Percentiles rank a stretch among this genome's conserved stretches.
Conservation (phyloP, 2,113 vertebrate genomes). For the Tiliqua scincoides region DNA sequence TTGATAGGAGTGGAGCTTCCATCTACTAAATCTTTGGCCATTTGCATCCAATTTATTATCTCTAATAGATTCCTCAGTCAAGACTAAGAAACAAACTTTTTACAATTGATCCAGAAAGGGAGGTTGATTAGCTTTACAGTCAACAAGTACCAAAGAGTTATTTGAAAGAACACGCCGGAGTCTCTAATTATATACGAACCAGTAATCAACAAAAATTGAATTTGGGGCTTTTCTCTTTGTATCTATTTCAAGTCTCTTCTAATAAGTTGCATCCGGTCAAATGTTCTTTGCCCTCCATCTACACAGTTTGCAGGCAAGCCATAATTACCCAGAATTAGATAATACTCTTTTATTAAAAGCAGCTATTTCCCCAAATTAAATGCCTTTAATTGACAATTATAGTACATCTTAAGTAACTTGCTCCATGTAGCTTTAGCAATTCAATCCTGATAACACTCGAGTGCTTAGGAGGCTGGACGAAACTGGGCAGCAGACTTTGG, state of each 20-base stretch:
- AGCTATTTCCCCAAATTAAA: constrained; percentile 54
- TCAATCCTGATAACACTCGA: not conserved
- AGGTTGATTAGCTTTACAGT: not conserved
- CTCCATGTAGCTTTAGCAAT: not conserved
- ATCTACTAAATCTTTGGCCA: not conserved
- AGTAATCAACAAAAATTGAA: constrained; percentile 20
- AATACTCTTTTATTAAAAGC: constrained; percentile 9
- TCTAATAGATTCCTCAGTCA: not conserved
- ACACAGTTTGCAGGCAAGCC: not conserved
- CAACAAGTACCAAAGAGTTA: not conserved
- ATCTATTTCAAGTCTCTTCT: constrained; percentile 3
- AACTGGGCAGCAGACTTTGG: not conserved
- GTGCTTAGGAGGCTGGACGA: not conserved
- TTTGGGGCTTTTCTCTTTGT: constrained; percentile 17
- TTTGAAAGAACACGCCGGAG: not conserved
- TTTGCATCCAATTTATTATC: not conserved
- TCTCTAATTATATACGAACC: not conserved
- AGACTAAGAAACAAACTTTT: not conserved
- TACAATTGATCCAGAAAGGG: not conserved
- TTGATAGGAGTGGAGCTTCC: too few species aligned
- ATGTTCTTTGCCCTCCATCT: not conserved
- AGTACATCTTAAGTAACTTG: not conserved
- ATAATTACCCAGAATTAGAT: constrained; percentile 36
- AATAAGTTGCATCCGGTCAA: constrained; percentile 15
- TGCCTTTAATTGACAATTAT: constrained; percentile 24